phyloP scores from a whole-genome alignment of 1,140 invertebrate species.

The Mya arenaria region DNA sequence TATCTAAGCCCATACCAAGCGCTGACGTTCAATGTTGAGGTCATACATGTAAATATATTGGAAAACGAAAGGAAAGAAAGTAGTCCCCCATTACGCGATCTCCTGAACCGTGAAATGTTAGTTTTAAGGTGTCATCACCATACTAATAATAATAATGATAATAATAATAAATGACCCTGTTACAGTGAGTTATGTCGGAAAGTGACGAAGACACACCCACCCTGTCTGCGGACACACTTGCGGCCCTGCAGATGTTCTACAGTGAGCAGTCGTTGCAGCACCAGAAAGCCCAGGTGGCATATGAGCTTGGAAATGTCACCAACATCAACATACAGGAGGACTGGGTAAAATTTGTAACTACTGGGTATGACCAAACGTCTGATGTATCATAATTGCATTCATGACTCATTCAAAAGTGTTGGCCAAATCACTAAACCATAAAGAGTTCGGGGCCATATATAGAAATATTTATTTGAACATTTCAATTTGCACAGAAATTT shows the following conservation, averaged over 20 bases:
- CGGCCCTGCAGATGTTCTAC: slow-evolving; percentile 31
- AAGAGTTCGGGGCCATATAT: background rate
- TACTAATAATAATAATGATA: too few species aligned
- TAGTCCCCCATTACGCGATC: too few species aligned
- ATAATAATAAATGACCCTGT: too few species aligned
- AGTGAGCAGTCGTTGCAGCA: slow-evolving; percentile 85
- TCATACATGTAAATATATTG: too few species aligned
- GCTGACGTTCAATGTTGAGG: too few species aligned
- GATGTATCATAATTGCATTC: background rate
- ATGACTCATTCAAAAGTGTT: background rate
- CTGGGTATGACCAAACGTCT: background rate
- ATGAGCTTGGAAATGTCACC: slow-evolving; percentile 84
- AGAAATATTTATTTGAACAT: background rate
- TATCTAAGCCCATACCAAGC: too few species aligned
- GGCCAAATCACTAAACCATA: background rate
- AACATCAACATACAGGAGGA: slow-evolving; percentile 84
- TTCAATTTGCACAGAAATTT: background rate
- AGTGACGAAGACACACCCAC: slow-evolving; percentile 39
- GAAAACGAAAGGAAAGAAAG: too few species aligned
- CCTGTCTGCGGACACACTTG: slow-evolving; percentile 38
- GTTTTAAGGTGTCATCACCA: too few species aligned
- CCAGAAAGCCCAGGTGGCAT: slow-evolving; percentile 78
- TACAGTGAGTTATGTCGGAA: too few species aligned
- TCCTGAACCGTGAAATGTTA: too few species aligned
- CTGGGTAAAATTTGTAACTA: slow-evolving; percentile 86